Base-by-base conservation (phyloP, 2,797 vertebrate genomes). In the Eurystomus glaucurus region DNA sequence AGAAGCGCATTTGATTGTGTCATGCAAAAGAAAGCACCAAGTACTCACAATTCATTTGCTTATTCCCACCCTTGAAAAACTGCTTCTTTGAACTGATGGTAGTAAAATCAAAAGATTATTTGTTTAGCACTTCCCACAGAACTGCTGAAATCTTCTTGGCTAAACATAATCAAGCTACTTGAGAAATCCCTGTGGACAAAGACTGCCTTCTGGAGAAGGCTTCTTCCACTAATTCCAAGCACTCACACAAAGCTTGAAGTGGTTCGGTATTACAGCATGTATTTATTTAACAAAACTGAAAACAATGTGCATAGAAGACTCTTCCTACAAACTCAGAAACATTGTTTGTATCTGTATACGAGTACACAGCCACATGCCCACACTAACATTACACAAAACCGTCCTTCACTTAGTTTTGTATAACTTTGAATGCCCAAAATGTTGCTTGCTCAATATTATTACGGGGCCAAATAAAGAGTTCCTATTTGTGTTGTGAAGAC, bases 311-410 rank as follows among this genome's bases (percentile, higher is more conserved):
- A 28, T 51, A 48, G 66, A 66, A 48, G 43, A 28, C 12, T 68
- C 33, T 60, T 45, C 64, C 71, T 35, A 76, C 15, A n/a, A 33
- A 52, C 2, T 29, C 19, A 15, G 35, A 72, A 72, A 52, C 33
- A 48, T 0, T 29, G 46, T 25, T 45, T 50, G 16, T 46, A 18
- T 5, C 21, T 46, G 29, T 1, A 0, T 9, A 39, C 1, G 2
- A 48, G 13, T 33, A 54, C 46, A 58, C 11, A 62, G 22, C 20
- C 43, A 9, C 13, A 41, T 1, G 3, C 6, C 14, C 35, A n/a
- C 29, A 31, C 15, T 20, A 51, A 51, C 10, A 10, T 2, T 14
- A 37, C 19, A 54, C 10, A 48, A 68, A 45, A 6, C 23, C 10
- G 15, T 45, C 21, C 7, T 62, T 61, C 15, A 22, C 10, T 52